phyloP scores from a whole-genome alignment of 2,888 invertebrate species.

The Aphodius sticticus region DNA sequence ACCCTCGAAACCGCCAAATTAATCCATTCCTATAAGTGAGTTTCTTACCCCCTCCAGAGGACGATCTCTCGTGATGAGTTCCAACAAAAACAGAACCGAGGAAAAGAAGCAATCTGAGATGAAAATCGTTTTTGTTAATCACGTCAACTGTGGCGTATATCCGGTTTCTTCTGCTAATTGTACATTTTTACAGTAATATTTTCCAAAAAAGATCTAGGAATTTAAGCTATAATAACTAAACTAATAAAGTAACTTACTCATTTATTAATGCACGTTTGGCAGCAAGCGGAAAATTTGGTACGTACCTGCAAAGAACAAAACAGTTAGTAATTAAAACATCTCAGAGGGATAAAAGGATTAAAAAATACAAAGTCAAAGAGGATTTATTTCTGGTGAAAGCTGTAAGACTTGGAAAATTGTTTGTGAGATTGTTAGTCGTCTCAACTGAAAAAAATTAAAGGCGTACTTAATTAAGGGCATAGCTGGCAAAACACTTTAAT shows the following conservation, averaged over 20 bases:
- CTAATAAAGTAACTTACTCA: not conserved
- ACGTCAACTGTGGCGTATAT: not conserved
- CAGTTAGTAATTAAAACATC: not conserved
- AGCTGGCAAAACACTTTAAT: slow-evolving; percentile 22
- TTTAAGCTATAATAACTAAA: too few relatives aligned
- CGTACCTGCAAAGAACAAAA: not conserved
- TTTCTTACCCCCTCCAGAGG: not conserved
- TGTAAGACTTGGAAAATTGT: not conserved
- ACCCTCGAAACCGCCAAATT: slow-evolving; percentile 4
- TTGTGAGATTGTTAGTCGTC: not conserved
- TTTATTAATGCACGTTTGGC: not conserved
- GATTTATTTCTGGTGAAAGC: too few relatives aligned
- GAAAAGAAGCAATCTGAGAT: not conserved
- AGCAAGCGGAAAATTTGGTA: not conserved
- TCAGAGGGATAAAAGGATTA: not conserved
- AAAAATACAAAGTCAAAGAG: not conserved
- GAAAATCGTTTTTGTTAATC: not conserved
- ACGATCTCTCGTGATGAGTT: not conserved
- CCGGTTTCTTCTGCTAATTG: too few relatives aligned
- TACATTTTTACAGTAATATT: too few relatives aligned
- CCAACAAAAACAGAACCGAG: not conserved
- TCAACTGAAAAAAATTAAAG: slow-evolving; percentile 7
- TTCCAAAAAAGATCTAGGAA: too few relatives aligned
- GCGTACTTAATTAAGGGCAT: slow-evolving; percentile 22
- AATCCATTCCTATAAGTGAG: slow-evolving; percentile 4